Evolutionary conservation across 2,113 vertebrate species (phyloP).

Genomic region (Brachypodius melanocephalos): DNA sequence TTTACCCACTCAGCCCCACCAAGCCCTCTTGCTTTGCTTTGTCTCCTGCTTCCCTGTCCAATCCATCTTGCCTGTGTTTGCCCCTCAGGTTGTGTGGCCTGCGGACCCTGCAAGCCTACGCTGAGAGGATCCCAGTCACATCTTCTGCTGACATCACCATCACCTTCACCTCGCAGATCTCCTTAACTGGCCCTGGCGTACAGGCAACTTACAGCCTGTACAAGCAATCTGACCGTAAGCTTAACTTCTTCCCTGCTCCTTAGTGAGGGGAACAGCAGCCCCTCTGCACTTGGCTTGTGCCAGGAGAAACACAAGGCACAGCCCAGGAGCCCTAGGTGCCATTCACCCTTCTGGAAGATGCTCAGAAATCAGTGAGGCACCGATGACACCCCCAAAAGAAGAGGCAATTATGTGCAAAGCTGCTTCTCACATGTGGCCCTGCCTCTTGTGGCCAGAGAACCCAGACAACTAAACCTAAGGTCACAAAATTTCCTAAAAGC

Average conservation of each 20-base stretch:
- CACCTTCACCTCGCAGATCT: slow-evolving; percentile 85
- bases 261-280: background rate
- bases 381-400: background rate
- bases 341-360: background rate
- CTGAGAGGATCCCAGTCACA: slow-evolving; percentile 78
- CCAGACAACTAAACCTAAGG: background rate
- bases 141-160: slow-evolving; percentile 76
- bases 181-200: slow-evolving; percentile 87
- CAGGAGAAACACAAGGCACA: background rate
- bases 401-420: background rate
- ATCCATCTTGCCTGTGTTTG: background rate
- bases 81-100: slow-evolving; percentile 83
- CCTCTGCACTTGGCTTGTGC: background rate
- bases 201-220: slow-evolving; percentile 85
- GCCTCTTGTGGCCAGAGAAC: background rate
- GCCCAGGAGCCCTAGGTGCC: background rate
- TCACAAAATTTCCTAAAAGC: background rate
- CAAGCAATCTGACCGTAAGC: slow-evolving; percentile 91
- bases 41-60: background rate
- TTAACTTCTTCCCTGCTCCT: background rate
- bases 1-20: background rate
- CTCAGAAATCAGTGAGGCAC: background rate
- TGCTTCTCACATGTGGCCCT: background rate
- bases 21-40: background rate
- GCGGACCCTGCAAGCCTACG: slow-evolving; percentile 81